These are phyloP conservation scores for Andricus curvator DNA, from an alignment of 2,888 invertebrate genomes.

Conservation along the genomic window DNA sequence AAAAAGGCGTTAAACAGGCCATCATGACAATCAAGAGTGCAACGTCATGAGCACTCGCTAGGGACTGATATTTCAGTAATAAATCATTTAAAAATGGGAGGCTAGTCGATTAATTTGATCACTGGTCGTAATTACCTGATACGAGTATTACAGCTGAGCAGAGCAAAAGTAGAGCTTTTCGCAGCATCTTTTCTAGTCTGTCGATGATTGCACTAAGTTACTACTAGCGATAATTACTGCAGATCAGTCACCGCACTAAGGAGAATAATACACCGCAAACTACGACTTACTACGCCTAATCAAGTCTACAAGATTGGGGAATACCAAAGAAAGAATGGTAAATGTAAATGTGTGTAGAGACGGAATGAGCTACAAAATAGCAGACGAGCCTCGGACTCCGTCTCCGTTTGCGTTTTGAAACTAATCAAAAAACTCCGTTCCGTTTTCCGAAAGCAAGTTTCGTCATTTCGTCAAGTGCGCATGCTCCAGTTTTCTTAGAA, in stretches of 20 bases:
- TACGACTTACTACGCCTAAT: neutral
- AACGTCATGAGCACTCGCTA: constrained; percentile 21
- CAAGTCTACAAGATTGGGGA: constrained; percentile 3
- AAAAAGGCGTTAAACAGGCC: constrained; percentile 1
- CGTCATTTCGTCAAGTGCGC: too few species aligned
- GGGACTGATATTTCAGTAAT: neutral
- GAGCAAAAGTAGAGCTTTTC: constrained; percentile 21
- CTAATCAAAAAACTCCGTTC: too few species aligned
- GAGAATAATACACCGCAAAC: constrained; percentile 14
- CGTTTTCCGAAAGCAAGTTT: too few species aligned
- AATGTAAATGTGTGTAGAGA: neutral
- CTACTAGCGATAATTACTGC: neutral
- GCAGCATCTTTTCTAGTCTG: constrained; percentile 23
- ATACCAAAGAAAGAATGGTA: neutral
- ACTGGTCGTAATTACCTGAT: constrained; percentile 23
- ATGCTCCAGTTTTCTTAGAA: too few species aligned
- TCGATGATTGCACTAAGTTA: constrained; percentile 5
- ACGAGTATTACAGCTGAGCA: constrained; percentile 24
- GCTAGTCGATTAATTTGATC: constrained; percentile 1
- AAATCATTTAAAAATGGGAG: neutral
- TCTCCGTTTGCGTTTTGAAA: neutral
- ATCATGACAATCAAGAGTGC: constrained; percentile 23
- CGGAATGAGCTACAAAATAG: neutral
- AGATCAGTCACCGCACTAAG: constrained; percentile 9
- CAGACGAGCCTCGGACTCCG: neutral